A percentile compares a stretch with the other conserved stretches of the same genome.
Evolutionary conservation across 1,140 invertebrate species (phyloP).

Genomic region (Trachelipus rathkii): DNA sequence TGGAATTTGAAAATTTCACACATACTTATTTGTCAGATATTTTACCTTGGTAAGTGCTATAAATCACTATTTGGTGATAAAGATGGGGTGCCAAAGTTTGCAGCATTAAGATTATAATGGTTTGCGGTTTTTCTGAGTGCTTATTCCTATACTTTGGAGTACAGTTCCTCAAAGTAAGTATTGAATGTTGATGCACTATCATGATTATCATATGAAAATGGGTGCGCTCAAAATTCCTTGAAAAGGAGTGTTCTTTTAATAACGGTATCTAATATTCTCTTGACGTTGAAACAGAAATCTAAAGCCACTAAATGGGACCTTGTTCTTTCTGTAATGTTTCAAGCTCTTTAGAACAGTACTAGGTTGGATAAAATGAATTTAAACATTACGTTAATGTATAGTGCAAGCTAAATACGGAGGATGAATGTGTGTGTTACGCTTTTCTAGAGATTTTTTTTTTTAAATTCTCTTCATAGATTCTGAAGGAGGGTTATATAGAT

Average conservation of each 20-base stretch:
- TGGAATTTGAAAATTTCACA: slow-evolving; percentile 54
- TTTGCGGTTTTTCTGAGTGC: slow-evolving; percentile 47
- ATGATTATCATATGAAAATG: slow-evolving; percentile 6
- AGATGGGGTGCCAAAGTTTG: slow-evolving; percentile 47
- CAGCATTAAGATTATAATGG: slow-evolving; percentile 48
- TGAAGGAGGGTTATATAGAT: background rate
- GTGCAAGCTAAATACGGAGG: slow-evolving; percentile 13
- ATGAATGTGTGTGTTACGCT: slow-evolving; percentile 14
- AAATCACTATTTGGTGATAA: slow-evolving; percentile 50
- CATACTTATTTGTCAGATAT: slow-evolving; percentile 53
- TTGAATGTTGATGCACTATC: background rate
- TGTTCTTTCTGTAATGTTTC: no score
- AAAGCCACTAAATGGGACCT: no score
- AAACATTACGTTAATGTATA: background rate
- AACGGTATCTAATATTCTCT: no score
- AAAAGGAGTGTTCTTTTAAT: no score
- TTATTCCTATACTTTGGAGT: slow-evolving; percentile 48
- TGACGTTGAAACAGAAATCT: no score
- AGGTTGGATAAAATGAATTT: slow-evolving; percentile 15
- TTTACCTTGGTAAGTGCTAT: slow-evolving; percentile 54
- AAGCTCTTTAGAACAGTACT: no score
- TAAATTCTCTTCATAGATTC: slow-evolving; percentile 42
- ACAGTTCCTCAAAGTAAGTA: slow-evolving; percentile 1
- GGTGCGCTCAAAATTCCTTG: background rate
- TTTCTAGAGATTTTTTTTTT: slow-evolving; percentile 21